Conservation (phyloP, 2,113 vertebrate species). For the Vulpes lagopus region DNA sequence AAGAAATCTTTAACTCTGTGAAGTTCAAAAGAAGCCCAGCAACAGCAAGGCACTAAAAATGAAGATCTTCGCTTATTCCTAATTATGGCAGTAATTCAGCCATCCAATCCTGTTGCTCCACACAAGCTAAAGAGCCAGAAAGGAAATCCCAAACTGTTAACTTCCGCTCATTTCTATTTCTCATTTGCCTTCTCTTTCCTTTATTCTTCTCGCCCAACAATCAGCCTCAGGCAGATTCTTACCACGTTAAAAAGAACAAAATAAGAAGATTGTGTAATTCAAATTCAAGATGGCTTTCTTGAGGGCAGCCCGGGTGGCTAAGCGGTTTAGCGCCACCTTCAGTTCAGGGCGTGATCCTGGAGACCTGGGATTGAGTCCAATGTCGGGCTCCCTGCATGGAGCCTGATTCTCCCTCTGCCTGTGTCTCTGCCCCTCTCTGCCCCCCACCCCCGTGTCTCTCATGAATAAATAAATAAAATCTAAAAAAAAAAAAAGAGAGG, state of each 20-base stretch:
- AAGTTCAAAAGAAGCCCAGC: background rate
- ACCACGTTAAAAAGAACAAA: conserved; percentile 41
- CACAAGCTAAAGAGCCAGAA: background rate
- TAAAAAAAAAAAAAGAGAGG: too few relatives aligned
- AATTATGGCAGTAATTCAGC: background rate
- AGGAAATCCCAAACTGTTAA: background rate
- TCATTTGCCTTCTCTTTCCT: background rate
- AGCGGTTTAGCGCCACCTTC: too few relatives aligned
- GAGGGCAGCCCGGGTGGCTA: too few relatives aligned
- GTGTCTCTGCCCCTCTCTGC: too few relatives aligned
- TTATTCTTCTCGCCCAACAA: background rate
- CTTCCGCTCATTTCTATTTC: background rate
- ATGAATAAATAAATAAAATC: too few relatives aligned
- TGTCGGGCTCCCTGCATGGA: too few relatives aligned
- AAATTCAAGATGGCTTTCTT: background rate
- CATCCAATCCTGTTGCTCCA: background rate
- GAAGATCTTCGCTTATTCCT: background rate
- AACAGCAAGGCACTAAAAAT: background rate
- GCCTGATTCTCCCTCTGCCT: too few relatives aligned
- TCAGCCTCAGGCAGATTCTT: background rate
- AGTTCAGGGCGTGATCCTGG: too few relatives aligned
- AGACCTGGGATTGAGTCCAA: too few relatives aligned
- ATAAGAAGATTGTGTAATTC: background rate
- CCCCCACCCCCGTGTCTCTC: too few relatives aligned
- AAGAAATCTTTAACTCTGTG: background rate